These are phyloP conservation scores for Stegodyphus dumicola DNA, from an alignment of 1,140 invertebrate genomes.

Conservation along the genomic window DNA sequence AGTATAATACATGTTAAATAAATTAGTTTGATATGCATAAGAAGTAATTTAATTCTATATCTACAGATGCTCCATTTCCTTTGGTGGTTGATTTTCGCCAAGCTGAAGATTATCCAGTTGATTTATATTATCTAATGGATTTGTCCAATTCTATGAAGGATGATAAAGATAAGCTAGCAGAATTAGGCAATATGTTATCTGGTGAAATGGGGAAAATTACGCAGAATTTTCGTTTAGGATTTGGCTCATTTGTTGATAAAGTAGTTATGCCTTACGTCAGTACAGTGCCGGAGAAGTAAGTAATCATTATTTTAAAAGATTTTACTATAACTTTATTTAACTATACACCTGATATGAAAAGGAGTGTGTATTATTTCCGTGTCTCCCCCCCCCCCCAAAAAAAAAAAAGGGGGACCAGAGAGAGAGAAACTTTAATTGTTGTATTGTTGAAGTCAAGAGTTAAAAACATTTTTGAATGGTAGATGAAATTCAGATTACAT, in stretches of 20 bases:
- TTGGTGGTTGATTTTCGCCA: slow-evolving; percentile 71
- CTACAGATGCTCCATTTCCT: slow-evolving; percentile 49
- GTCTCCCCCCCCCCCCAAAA: no score
- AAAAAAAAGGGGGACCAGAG: no score
- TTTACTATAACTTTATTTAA: no score
- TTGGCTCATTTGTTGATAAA: slow-evolving; percentile 99
- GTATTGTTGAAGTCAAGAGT: no score
- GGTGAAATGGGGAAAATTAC: slow-evolving; percentile 82
- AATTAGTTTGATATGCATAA: background rate
- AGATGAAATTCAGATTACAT: no score
- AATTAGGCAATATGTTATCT: slow-evolving; percentile 72
- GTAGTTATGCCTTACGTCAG: slow-evolving; percentile 96
- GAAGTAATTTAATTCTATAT: background rate
- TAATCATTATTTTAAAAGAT: background rate
- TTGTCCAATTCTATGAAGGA: slow-evolving; percentile 82
- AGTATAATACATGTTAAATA: no score
- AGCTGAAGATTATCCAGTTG: slow-evolving; percentile 86
- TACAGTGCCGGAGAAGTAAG: slow-evolving; percentile 71
- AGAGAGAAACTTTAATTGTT: no score
- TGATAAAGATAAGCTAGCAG: slow-evolving; percentile 77
- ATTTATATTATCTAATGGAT: slow-evolving; percentile 90
- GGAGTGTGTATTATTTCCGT: no score
- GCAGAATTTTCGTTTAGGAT: slow-evolving; percentile 87
- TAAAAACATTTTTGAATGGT: no score
- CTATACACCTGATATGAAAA: no score